Base-by-base conservation (phyloP, 2,797 vertebrate genomes). In the Sorex maritimensis region DNA sequence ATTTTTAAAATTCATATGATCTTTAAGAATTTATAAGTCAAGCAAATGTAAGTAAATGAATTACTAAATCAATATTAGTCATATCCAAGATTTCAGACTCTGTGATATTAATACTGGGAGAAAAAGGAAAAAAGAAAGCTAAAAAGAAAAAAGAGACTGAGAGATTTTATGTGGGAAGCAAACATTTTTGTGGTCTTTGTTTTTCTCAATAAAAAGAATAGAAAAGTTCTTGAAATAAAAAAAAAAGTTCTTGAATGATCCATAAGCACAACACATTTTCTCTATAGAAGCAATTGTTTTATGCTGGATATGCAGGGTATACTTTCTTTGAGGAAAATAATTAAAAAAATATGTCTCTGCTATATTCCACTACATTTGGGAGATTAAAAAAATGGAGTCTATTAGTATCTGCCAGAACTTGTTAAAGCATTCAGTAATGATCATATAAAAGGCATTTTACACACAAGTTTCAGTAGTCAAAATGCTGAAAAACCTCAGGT, bases 61-160 rank as follows among this genome's bases (percentile, higher is more conserved):
- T 67, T 73, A 30, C 4, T 80, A 55, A 12, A 80, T 17, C 69
- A 89, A 86, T 80, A 49, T 65, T 72, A 89, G 2, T 34, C 7
- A 74, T 69, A 93, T 55, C 7, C 12, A 3, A 81, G 19, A 92
- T 86, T 95, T 79, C 95, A 89, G 41, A 79, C 3, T 73, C 88
- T 81, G 91, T 15, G 84, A 46, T 21, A 88, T 6, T 75, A 55
- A 72, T 2, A 11, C n/a, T 69, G 13, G 67, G 26, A 80, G 5
- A 58, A 65, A 86, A 6, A 49, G 65, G 75, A 2, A 34, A 12
- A 82, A 80, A 92, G 61, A 8, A 85, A 78, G 13, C 26, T 79
- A 41, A 21, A 77, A 26, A 88, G 24, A 71, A 84, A 83, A 68
- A 86, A 21, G 4, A 10, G 0, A 44, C 5, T 38, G 38, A 75